Evolutionary conservation across 2,113 vertebrate genomes (phyloP).

Genomic region (Bos javanicus): DNA sequence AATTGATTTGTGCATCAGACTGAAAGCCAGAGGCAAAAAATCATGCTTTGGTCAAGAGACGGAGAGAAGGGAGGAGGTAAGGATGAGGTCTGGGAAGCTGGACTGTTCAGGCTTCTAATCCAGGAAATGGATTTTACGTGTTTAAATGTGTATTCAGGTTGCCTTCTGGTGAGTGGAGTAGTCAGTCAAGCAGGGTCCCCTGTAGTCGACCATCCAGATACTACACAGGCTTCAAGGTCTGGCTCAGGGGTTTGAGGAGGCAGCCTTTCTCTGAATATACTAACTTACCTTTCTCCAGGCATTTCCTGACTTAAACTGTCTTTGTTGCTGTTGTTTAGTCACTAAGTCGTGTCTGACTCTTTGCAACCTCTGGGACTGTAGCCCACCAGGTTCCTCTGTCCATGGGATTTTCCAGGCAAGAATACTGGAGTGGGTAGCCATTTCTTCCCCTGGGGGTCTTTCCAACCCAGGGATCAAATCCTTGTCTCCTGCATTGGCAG

Average conservation of each 20-base stretch:
- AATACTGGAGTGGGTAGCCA: not conserved
- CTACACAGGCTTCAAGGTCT: not conserved
- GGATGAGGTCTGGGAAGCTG: not conserved
- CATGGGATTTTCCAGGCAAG: not conserved
- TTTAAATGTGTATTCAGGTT: not conserved
- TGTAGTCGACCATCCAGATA: not conserved
- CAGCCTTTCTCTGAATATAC: not conserved
- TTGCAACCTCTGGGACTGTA: not conserved
- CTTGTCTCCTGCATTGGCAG: not conserved
- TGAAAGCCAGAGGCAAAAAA: not conserved
- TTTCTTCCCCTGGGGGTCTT: not conserved
- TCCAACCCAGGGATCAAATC: not conserved
- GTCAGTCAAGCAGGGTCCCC: not conserved
- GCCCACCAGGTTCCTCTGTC: not conserved
- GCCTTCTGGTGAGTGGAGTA: accelerated
- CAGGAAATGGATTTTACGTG: not conserved
- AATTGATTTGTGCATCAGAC: not conserved
- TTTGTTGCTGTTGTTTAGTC: not conserved
- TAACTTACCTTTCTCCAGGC: not conserved
- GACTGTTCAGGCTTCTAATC: not conserved
- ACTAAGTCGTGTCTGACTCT: not conserved
- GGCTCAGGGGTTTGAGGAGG: not conserved
- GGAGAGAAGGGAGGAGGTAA: not conserved
- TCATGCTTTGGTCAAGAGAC: not conserved
- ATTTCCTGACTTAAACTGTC: not conserved